A percentile compares a stretch with the other conserved stretches of the same genome.
Conservation (phyloP, 2,797 vertebrate species). For the Hoplostethus mediterraneus region DNA sequence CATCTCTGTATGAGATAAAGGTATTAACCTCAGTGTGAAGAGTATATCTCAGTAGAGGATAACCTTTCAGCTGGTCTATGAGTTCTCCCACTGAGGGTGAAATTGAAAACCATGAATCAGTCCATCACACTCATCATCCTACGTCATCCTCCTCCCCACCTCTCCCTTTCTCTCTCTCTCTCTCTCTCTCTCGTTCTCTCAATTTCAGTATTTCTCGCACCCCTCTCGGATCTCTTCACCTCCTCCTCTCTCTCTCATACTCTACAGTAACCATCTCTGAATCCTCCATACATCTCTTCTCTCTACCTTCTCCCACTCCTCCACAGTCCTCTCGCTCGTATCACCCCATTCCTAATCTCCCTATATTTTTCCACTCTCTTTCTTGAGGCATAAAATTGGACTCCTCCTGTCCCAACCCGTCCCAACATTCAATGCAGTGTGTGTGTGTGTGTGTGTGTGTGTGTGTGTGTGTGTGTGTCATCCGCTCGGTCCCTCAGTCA, state of each 20-base stretch:
- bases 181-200: background rate
- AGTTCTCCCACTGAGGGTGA: constrained; percentile 36
- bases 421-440: constrained; percentile 3
- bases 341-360: constrained; percentile 35
- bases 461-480: background rate
- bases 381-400: constrained; percentile 66
- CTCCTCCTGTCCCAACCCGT: constrained; percentile 18
- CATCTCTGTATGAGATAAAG: background rate
- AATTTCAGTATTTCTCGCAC: constrained; percentile 9
- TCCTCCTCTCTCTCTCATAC: constrained; percentile 6
- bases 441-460: constrained; percentile 1
- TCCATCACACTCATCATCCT: constrained; percentile 17
- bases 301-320: constrained; percentile 12
- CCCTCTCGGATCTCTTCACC: constrained; percentile 7
- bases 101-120: constrained; percentile 44
- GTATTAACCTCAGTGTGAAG: too few species aligned
- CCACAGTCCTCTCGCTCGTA: constrained; percentile 27
- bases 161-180: background rate
- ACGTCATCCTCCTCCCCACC: constrained; percentile 14
- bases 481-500: constrained; percentile 1
- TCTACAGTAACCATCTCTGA: constrained; percentile 33
- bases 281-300: background rate
- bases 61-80: constrained; percentile 12
- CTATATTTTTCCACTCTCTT: constrained; percentile 35
- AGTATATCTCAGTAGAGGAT: background rate